Conservation (phyloP, 2,113 vertebrate genomes). For the Oreamnos americanus region DNA sequence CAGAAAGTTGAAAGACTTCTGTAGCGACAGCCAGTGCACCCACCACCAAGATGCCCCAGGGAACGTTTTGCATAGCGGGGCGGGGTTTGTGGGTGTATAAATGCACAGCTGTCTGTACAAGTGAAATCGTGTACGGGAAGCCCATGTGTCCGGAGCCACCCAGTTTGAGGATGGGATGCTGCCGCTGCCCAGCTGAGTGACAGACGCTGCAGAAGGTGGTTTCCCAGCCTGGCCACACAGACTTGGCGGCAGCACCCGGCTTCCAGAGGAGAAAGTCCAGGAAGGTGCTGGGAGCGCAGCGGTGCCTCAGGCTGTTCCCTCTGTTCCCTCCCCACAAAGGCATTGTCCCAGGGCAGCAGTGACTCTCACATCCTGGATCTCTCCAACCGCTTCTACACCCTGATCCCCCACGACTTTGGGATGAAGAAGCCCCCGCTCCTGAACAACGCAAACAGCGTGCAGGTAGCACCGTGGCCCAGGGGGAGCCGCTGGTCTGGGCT, state of each 20-base stretch:
- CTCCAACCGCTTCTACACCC: conserved; percentile 97
- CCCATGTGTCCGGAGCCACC: not conserved
- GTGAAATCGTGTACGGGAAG: rapidly evolving
- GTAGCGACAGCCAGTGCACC: not conserved
- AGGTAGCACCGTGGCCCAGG: conserved; percentile 78
- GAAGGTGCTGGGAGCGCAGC: rapidly evolving
- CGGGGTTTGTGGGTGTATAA: rapidly evolving
- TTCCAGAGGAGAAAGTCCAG: not conserved
- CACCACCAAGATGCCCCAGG: not conserved
- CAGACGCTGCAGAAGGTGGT: rapidly evolving
- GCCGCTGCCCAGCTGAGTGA: rapidly evolving
- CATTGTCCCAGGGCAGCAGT: conserved; percentile 86
- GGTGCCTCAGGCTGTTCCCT: not conserved
- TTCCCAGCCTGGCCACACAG: rapidly evolving
- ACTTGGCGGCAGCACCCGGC: no score
- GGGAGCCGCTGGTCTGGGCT: not conserved
- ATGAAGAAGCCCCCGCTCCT: conserved; percentile 99
- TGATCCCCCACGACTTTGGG: conserved; percentile 98
- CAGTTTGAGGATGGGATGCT: not conserved
- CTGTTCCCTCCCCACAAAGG: conserved; percentile 75
- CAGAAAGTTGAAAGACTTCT: not conserved
- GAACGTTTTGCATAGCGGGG: rapidly evolving
- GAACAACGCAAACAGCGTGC: conserved; percentile 92
- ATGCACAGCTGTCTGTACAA: not conserved
- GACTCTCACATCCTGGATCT: conserved; percentile 94